Evolutionary conservation across 2,113 vertebrate species (phyloP).

Genomic region (Tenrec ecaudatus): DNA sequence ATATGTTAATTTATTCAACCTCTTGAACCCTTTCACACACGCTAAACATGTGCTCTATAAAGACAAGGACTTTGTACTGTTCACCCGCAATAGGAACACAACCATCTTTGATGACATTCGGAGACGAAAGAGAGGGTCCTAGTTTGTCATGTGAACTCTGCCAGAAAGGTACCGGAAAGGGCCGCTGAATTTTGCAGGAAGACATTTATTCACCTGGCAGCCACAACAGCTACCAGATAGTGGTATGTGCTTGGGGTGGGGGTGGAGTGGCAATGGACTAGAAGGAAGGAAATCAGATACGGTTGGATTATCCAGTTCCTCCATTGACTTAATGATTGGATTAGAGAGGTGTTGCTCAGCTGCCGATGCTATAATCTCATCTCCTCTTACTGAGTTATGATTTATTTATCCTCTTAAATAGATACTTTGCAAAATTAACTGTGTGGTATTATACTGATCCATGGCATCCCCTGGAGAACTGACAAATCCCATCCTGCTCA

Average conservation of each 20-base stretch:
- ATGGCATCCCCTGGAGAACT: constrained; percentile 9
- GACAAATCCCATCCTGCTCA: constrained; percentile 41
- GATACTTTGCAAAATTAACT: constrained; percentile 37
- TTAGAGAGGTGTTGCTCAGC: neutral
- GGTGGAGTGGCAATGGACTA: neutral
- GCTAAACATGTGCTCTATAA: neutral
- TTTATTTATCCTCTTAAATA: constrained; percentile 64
- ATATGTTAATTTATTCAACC: neutral
- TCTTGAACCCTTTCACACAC: neutral
- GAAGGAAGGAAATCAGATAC: too few species aligned
- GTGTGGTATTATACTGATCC: neutral
- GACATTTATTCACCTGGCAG: neutral
- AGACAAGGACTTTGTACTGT: constrained; percentile 1
- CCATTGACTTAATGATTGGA: neutral
- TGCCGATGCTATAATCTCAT: neutral
- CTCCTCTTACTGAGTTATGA: neutral
- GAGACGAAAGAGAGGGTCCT: neutral
- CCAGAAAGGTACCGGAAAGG: neutral
- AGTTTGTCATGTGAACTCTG: neutral
- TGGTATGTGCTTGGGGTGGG: neutral
- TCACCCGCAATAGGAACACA: neutral
- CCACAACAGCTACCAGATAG: neutral
- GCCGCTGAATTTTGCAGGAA: neutral
- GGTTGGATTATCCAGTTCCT: neutral
- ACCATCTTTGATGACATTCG: neutral